Base-by-base conservation (phyloP, 2,797 vertebrate genomes). In the Brotula barbata region DNA sequence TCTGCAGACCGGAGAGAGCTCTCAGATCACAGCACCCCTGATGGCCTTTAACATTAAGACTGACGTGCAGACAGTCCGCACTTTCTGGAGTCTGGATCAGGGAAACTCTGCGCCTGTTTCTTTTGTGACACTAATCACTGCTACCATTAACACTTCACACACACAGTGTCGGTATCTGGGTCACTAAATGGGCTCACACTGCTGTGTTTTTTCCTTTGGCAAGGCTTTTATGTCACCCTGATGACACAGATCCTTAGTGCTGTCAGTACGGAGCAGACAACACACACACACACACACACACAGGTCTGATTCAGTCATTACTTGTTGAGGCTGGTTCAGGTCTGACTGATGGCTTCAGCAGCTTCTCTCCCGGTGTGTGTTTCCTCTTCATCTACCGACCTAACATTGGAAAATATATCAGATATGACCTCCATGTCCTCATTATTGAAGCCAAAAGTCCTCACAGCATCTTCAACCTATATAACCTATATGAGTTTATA, bases 41-140 rank as follows among this genome's bases (percentile, higher is more conserved):
- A 44, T 56, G 60, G 31, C 78, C 84, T 75, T 88, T 87, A 83
- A 86, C 86, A 80, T 82, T 89, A 71, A 83, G 78, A 75, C 75
- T 58, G 62, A 77, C 63, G 68, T 47, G 55, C 57, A 71, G 54
- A 56, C 61, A 58, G 73, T 47, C 58, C 51, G 69, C 50, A 34
- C 72, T 58, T 68, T 60, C 77, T 80, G 73, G 71, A 74, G 73
- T 80, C 66, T 46, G 44, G 58, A 37, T 69, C 51, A 72, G 72
- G 17, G 71, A 60, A 64, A 75, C 69, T 60, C 74, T 58, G 77
- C 41, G 61, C 63, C 34, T 60, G 76, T 69, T 69, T 40, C 65
- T 57, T 71, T 43, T 55, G 58, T 57, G 57, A 59, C 74, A 60
- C 47, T 3, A 16, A 21, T 75, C 46, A 40, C 55, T 46, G 37